Base-by-base conservation (phyloP, 2,113 vertebrate species). In the Xenus cinereus region DNA sequence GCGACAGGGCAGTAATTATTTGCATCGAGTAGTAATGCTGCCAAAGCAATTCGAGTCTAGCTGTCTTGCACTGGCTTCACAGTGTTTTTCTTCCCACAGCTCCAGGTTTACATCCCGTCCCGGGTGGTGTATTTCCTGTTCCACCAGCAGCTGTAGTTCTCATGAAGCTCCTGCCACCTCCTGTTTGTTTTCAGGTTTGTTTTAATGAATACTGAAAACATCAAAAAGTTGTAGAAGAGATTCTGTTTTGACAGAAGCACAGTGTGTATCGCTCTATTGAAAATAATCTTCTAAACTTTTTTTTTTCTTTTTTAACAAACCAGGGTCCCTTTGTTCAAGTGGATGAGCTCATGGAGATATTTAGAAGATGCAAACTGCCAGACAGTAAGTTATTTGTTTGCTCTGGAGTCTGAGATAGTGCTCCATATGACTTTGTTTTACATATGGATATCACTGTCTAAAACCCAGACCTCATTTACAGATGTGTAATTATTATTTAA, bases 281-380 rank as follows among this genome's bases (percentile, higher is more conserved):
- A 64, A 77, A 94, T 45, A 43, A 82, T 39, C 54, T 51, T 37
- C 50, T 89, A 27, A 83, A 45, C 37, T 30, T 56, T 28, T 7
- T 21, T 26, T n/a, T 26, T 71, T 73, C 30, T 74, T 53, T 9
- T 80, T 51, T 53, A 85, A 80, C 53, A 53, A 90, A 96, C 79
- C 95, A 99, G 99, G 99, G 99, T 94, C 99, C 99, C 22, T 99
- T 99, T 98, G 99, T 99, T 69, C 99, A 99, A 98, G 99, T 99
- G 94, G 99, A 99, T 98, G 99, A 99, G 97, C 96, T 99, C 95
- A 99, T 99, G 98, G 99, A 99, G 97, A 98, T 98, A 95, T 99
- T 99, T 82, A 98, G 99, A 98, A 99, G 99, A 98, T 99, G 99
- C 98, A 99, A 98, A 93, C 98, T 99, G 95, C 99, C 99, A 96